Base-by-base conservation (phyloP, 2,113 vertebrate species). In the Illadopsis cleaveri region DNA sequence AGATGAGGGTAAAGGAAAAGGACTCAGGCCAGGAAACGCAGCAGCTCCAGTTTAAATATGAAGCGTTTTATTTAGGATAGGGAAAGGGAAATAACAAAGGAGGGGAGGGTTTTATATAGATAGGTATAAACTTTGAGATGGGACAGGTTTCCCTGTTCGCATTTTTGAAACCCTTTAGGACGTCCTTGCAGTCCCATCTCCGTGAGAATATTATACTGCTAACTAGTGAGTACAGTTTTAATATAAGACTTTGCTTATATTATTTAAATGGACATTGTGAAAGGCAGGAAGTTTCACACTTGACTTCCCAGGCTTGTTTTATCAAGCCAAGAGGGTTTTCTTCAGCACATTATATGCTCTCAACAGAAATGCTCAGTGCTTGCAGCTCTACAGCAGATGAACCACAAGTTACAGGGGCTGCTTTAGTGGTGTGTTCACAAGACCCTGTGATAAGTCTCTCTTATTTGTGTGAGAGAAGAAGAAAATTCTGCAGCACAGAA, bases 1-100 rank as follows among this genome's bases (percentile, higher is more conserved):
- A 96, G 94, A 94, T 82, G 94, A 98, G 87, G 95, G 90, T 96
- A 97, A 98, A 97, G 97, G 97, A 96, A 97, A 98, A 98, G 97
- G 97, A 97, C 97, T 97, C 95, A 15, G 78, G 94, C 94, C 87
- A 89, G 93, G 96, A 97, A 97, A 98, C 19, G 95, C 96, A 98
- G 97, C 95, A 97, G 96, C 97, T 97, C 95, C 90, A 50, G 38
- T 91, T 77, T 82, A 93, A 85, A 91, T 86, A 77, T 70, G 71
- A 94, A 77, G 57, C 54, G 64, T 83, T 90, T 51, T 87, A 81
- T 82, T 72, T 72, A 44, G 40, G 37, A 75, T 92, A 78, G 80
- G 82, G 76, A 81, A 86, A 86, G 47, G 80, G 68, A 83, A 87
- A 70, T 91, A 88, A 82, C 38, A 54, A 57, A 35, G 84, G 61